A percentile compares a stretch with the other conserved stretches of the same genome.
phyloP scores from a whole-genome alignment of 2,888 invertebrate species.

The Rotaria sp. region DNA sequence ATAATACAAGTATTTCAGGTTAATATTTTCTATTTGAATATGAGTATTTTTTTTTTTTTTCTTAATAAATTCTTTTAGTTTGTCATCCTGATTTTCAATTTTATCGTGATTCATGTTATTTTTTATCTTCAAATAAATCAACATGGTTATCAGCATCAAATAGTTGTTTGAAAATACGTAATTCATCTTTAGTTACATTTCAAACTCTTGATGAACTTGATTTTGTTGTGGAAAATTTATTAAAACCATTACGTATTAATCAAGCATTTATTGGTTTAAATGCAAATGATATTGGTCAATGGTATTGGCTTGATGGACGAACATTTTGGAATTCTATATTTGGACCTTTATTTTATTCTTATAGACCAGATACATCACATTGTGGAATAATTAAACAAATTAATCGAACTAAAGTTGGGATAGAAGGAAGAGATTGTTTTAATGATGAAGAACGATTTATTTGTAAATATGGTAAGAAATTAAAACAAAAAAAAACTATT shows the following conservation, averaged over 20 bases:
- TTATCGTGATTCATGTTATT: conserved; percentile 1
- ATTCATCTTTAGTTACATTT: background rate
- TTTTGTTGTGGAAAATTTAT: background rate
- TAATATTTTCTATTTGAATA: background rate
- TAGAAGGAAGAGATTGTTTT: conserved; percentile 4
- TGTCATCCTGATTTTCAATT: conserved; percentile 2
- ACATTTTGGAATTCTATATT: background rate
- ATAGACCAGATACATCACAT: background rate
- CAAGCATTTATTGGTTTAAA: background rate
- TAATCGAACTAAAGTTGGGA: background rate
- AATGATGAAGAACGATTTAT: background rate
- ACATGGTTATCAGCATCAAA: background rate
- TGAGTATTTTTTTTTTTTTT: background rate
- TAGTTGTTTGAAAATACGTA: background rate
- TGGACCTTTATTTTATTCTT: background rate
- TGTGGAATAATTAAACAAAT: background rate
- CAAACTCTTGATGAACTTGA: background rate
- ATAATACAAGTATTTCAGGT: background rate
- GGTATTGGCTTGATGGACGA: background rate
- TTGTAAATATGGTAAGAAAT: conserved; percentile 29
- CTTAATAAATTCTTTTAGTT: background rate
- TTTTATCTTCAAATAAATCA: background rate
- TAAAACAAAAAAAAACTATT: no score
- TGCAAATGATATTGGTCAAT: background rate
- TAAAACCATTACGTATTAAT: background rate